Percentiles rank a stretch among this genome's conserved stretches.
These are phyloP conservation scores for Apaloderma vittatum DNA, from an alignment of 2,113 vertebrate species.

Conservation along the genomic window DNA sequence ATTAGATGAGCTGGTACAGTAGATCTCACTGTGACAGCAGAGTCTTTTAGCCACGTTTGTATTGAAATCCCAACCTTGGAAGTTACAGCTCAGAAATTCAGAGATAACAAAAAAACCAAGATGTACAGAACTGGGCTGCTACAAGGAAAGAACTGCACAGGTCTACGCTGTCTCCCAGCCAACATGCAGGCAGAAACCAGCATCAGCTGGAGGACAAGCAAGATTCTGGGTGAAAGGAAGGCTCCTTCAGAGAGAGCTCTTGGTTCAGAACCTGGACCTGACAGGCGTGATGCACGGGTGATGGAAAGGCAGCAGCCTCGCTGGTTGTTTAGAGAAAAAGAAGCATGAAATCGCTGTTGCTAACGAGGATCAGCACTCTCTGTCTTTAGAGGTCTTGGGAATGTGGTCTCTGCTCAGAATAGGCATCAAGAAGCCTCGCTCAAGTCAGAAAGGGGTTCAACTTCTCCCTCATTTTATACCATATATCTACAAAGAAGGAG, in stretches of 20 bases:
- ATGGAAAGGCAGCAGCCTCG: neutral
- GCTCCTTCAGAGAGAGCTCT: neutral
- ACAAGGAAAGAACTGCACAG: too few species aligned
- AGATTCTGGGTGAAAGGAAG: neutral
- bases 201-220: neutral
- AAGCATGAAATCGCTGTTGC: fast-evolving
- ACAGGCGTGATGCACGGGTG: too few species aligned
- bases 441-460: neutral
- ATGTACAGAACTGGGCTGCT: neutral
- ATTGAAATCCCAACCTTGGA: neutral
- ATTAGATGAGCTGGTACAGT: neutral
- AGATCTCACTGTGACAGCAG: neutral
- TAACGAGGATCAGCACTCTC: neutral
- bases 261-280: neutral
- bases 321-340: neutral
- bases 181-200: neutral
- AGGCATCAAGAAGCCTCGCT: neutral
- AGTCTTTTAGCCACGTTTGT: neutral
- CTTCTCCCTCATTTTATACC: neutral
- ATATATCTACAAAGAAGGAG: neutral
- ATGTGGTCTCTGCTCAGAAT: neutral
- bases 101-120: neutral
- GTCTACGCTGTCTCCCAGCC: neutral
- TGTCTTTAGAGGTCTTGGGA: neutral
- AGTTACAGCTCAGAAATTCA: neutral